These are phyloP conservation scores for Aptenodytes forsteri DNA, from an alignment of 2,113 vertebrate species.

Conservation along the genomic window DNA sequence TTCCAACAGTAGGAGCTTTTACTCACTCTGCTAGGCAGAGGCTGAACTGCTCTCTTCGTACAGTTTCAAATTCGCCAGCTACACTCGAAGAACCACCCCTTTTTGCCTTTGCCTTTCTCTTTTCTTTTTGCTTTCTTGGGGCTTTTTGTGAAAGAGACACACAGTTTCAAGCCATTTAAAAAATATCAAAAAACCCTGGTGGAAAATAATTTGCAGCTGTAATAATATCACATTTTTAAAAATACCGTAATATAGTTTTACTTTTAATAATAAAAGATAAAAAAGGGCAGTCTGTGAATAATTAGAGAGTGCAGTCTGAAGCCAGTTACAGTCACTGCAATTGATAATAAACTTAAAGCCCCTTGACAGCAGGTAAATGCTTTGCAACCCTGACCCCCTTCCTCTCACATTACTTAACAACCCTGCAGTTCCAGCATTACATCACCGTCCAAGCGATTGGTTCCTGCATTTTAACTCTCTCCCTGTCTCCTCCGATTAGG, in stretches of 20 bases:
- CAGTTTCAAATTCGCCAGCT: slow-evolving; percentile 50
- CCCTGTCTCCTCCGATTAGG: slow-evolving; percentile 80
- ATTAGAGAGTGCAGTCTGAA: slow-evolving; percentile 86
- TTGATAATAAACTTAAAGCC: slow-evolving; percentile 92
- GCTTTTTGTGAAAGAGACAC: slow-evolving; percentile 58
- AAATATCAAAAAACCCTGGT: slow-evolving; percentile 44
- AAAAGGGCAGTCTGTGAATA: slow-evolving; percentile 83
- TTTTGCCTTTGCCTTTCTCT: slow-evolving; percentile 16
- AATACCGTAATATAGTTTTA: slow-evolving; percentile 76
- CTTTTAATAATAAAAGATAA: slow-evolving; percentile 85
- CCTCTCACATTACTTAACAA: slow-evolving; percentile 96
- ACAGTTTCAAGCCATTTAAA: slow-evolving; percentile 55
- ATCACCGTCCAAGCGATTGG: slow-evolving; percentile 84
- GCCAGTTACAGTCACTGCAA: slow-evolving; percentile 87
- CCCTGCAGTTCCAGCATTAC: slow-evolving; percentile 87
- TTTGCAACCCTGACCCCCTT: slow-evolving; percentile 92
- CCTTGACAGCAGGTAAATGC: slow-evolving; percentile 94
- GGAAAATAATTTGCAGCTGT: slow-evolving; percentile 85
- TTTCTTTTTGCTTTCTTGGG: not conserved
- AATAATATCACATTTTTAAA: slow-evolving; percentile 74
- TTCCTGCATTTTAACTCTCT: slow-evolving; percentile 85
- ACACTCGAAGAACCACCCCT: slow-evolving; percentile 37
- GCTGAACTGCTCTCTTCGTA: not conserved
- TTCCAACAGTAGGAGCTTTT: not conserved
- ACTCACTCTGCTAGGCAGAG: slow-evolving; percentile 32